Evolutionary conservation across 1,140 invertebrate genomes (phyloP).

Genomic region (Rhizoglyphus robini): DNA sequence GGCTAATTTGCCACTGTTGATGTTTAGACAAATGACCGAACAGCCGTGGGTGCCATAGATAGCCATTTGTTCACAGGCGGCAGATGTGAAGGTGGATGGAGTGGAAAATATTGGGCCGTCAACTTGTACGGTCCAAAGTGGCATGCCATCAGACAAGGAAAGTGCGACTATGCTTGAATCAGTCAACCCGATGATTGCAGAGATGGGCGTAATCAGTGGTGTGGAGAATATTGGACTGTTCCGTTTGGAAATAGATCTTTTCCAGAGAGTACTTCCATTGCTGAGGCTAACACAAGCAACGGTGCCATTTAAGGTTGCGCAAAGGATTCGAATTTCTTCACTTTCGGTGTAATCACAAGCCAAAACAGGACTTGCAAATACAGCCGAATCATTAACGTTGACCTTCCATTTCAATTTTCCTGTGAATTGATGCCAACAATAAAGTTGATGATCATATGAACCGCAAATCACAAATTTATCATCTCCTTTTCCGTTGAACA

Average conservation of each 20-base stretch:
- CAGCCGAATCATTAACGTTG: neutral
- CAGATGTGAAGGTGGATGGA: neutral
- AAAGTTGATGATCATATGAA: conserved; percentile 4
- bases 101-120: neutral
- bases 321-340: neutral
- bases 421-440: neutral
- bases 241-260: neutral
- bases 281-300: neutral
- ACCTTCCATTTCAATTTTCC: neutral
- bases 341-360: neutral
- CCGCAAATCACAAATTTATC: neutral
- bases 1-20: neutral
- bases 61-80: neutral
- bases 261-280: neutral
- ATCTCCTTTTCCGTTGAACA: neutral
- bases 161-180: neutral
- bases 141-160: neutral
- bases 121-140: neutral
- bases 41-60: neutral
- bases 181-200: neutral
- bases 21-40: neutral
- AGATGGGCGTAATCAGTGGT: neutral
- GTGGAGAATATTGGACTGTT: neutral
- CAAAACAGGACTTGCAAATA: neutral
- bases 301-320: neutral